Evolutionary conservation across 2,888 invertebrate genomes (phyloP).

Genomic region (Parnassius orleans): DNA sequence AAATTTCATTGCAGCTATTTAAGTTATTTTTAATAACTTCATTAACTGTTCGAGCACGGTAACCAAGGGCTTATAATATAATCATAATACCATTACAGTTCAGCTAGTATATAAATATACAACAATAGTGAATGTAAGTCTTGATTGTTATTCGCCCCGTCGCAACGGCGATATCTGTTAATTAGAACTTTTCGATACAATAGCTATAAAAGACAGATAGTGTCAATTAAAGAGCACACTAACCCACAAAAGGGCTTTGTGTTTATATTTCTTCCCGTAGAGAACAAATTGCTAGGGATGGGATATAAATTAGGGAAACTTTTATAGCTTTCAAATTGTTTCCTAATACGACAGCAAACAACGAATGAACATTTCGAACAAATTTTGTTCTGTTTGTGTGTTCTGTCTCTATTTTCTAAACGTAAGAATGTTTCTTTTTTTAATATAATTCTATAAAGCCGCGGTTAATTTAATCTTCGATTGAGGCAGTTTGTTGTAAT

Average conservation of each 20-base stretch:
- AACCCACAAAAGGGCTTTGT: constrained; percentile 43
- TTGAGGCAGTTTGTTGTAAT: no score
- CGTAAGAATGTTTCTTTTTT: no score
- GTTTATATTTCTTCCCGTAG: constrained; percentile 46
- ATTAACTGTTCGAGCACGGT: no score
- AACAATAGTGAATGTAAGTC: constrained; percentile 21
- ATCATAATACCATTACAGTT: background rate
- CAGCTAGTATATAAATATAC: background rate
- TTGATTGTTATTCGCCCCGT: constrained; percentile 54
- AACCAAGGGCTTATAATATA: background rate
- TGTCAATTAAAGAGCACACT: constrained; percentile 58
- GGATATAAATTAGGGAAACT: constrained; percentile 48
- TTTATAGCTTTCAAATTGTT: constrained; percentile 53
- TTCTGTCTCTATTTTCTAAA: no score
- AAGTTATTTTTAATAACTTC: no score
- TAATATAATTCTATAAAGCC: no score
- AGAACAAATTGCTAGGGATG: constrained; percentile 54
- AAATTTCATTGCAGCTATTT: no score
- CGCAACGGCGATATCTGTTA: constrained; percentile 55
- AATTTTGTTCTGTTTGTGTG: no score
- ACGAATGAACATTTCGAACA: no score
- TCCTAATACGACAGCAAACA: constrained; percentile 35
- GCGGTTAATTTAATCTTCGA: no score
- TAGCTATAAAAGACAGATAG: constrained; percentile 60
- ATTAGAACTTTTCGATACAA: constrained; percentile 61